A percentile compares a stretch with the other conserved stretches of the same genome.
These are phyloP conservation scores for Lutra lutra DNA, from an alignment of 2,797 vertebrate genomes.

Conservation along the genomic window DNA sequence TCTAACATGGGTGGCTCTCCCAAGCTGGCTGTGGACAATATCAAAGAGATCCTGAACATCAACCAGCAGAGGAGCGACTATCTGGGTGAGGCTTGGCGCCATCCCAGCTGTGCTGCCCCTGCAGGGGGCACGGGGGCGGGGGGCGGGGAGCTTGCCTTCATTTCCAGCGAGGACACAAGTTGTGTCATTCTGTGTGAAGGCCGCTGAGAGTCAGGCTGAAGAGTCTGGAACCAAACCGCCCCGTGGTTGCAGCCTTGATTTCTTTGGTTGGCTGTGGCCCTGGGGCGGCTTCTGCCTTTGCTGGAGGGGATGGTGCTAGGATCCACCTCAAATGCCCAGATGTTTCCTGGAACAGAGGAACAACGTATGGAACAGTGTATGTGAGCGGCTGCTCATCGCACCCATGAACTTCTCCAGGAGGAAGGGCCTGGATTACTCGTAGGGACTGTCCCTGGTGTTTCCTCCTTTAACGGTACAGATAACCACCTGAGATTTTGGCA, in stretches of 20 bases:
- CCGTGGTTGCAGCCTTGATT: background rate
- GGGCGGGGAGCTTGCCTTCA: background rate
- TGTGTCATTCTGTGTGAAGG: background rate
- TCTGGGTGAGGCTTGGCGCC: conserved; percentile 85
- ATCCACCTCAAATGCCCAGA: background rate
- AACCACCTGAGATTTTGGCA: background rate
- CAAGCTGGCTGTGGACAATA: conserved; percentile 75
- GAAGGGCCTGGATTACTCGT: background rate
- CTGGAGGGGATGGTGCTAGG: background rate
- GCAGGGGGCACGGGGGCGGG: no score
- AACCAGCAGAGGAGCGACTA: conserved; percentile 81
- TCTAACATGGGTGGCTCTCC: conserved; percentile 89
- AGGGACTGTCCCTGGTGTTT: background rate
- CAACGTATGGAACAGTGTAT: background rate
- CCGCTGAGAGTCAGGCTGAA: background rate
- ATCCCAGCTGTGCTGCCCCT: background rate
- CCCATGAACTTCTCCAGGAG: background rate
- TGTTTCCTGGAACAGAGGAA: background rate
- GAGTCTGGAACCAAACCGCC: background rate
- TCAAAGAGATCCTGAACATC: conserved; percentile 85
- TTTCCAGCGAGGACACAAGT: background rate
- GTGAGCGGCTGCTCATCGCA: rapidly evolving
- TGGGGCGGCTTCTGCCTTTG: background rate
- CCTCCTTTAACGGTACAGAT: background rate
- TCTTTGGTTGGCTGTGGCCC: background rate